Evolutionary conservation across 2,888 invertebrate genomes (phyloP).

Genomic region (Coleophora flavipennella): DNA sequence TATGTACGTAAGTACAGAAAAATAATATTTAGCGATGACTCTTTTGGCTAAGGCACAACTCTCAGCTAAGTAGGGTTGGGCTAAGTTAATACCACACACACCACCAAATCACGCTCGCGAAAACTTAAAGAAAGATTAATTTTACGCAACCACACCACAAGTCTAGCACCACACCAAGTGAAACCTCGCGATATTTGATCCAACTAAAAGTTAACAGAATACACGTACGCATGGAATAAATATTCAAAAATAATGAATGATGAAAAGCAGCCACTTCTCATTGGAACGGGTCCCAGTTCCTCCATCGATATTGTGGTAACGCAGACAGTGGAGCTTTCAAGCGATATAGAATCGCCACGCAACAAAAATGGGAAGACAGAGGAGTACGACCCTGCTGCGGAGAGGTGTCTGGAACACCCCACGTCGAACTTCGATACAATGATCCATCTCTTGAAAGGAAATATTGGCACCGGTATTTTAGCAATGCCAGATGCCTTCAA

Average conservation of each 20-base stretch:
- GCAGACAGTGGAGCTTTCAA: constrained; percentile 44
- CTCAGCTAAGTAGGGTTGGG: too few species aligned
- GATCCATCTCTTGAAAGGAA: constrained; percentile 81
- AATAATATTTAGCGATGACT: too few species aligned
- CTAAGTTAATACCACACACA: too few species aligned
- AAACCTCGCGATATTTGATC: too few species aligned
- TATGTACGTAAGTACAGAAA: too few species aligned
- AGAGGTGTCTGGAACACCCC: constrained; percentile 82
- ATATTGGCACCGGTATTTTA: constrained; percentile 93
- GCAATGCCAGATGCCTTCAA: constrained; percentile 97
- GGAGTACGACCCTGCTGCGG: constrained; percentile 74
- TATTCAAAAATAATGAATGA: constrained; percentile 65
- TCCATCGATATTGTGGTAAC: constrained; percentile 43
- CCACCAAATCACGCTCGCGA: too few species aligned
- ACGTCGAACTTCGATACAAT: constrained; percentile 86
- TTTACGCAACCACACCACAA: too few species aligned
- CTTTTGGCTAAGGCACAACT: too few species aligned
- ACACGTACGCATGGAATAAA: constrained; percentile 7
- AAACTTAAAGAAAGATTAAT: too few species aligned
- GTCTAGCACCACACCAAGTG: too few species aligned
- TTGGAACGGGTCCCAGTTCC: constrained; percentile 40
- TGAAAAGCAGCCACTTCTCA: constrained; percentile 80
- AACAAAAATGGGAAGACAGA: constrained; percentile 30
- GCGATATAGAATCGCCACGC: too few species aligned
- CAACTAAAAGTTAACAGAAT: too few species aligned